Evolutionary conservation across 2,797 vertebrate species (phyloP), one percentile per base, ranked within the genome.

Genomic region (Loriculus beryllinus): DNA sequence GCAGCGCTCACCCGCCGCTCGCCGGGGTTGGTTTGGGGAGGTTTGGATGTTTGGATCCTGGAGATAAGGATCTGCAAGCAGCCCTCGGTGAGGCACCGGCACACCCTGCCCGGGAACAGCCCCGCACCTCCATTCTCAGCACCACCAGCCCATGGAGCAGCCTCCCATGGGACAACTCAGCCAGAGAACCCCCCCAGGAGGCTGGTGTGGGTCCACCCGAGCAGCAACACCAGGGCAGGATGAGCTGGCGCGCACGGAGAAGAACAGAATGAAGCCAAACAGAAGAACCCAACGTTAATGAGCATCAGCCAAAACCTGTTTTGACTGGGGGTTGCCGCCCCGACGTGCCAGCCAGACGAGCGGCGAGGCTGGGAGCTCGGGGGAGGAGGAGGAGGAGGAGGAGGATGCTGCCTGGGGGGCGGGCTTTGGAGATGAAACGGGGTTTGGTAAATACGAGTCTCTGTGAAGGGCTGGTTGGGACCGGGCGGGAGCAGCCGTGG

Each of bases 231-330:
- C 5, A 39, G 14, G 25, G 22, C 28, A 31, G 35, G 62, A 49
- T 14, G 76, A 93, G 80, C 48, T 45, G 75, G 39, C 52, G 23
- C 2, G 8, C 33, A 31, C 6, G 62, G 68, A 40, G n/a, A 69
- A 70, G 77, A 40, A 11, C 40, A 12, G 23, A 48, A 75, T 9
- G 52, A 67, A 90, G 76, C 25, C 86, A 85, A 67, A 25, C 35
- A 79, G 63, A 56, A 91, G 69, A 82, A 56, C 47, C 54, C 75
- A 35, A 39, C 68, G 67, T 74, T 93, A 93, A 92, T 65, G 83
- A 94, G 92, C 86, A 52, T 26, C 25, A 82, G 68, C 86, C 94
- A 93, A 78, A 92, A 93, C 94, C 92, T 92, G 92, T 93, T 92
- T 85, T 82, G 90, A 92, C 76, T 57, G 47, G 25, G 47, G 71